phyloP scores from a whole-genome alignment of 2,797 vertebrate species.

The Nyctibius grandis region DNA sequence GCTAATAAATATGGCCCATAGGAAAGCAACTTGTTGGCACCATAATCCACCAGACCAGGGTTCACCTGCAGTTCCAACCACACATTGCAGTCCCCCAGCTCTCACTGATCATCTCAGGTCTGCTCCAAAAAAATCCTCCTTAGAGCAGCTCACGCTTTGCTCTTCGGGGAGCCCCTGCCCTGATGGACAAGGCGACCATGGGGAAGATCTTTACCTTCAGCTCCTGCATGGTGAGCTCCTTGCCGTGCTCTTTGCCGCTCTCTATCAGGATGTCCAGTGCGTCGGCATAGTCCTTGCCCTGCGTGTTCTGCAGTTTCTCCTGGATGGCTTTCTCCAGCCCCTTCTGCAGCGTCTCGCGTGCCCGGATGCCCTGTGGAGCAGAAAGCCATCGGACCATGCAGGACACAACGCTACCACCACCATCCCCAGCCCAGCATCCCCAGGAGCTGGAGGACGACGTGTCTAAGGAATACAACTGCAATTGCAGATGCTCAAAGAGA shows the following conservation, averaged over 20 bases:
- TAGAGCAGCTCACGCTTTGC: not conserved
- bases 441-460: not conserved
- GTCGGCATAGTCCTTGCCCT: constrained; percentile 92
- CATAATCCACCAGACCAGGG: not conserved
- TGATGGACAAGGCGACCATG: fast-evolving
- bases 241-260: constrained; percentile 92
- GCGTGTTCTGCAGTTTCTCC: constrained; percentile 89
- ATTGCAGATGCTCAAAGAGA: not conserved
- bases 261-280: constrained; percentile 94
- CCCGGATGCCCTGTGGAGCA: constrained; percentile 86
- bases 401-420: fast-evolving
- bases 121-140: not conserved
- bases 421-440: not conserved
- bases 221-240: constrained; percentile 96
- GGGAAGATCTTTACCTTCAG: constrained; percentile 82
- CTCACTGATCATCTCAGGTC: not conserved
- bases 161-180: not conserved
- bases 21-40: not conserved
- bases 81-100: fast-evolving
- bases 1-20: fast-evolving
- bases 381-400: not conserved
- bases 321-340: constrained; percentile 93
- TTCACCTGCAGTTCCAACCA: not conserved
- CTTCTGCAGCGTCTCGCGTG: constrained; percentile 89
- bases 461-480: not conserved